Conservation (phyloP, 2,797 vertebrate species). For the Karalla daura region DNA sequence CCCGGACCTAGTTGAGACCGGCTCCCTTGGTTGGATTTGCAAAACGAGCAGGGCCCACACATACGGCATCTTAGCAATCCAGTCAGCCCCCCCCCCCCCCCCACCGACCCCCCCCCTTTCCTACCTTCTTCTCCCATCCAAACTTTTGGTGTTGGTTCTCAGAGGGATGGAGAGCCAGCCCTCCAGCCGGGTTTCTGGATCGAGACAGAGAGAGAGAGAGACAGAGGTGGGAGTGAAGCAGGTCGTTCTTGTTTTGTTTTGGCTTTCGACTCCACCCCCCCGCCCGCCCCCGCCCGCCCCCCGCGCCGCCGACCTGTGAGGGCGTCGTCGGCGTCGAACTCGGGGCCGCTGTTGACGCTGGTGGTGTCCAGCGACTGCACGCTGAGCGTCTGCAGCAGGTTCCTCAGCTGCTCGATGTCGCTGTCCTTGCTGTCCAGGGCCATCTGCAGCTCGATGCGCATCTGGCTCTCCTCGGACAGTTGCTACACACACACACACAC, state of each 20-base stretch:
- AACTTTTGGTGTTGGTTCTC: conserved; percentile 98
- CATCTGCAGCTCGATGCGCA: conserved; percentile 97
- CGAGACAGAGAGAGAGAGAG: neutral
- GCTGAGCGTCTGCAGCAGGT: conserved; percentile 90
- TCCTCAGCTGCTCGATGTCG: conserved; percentile 97
- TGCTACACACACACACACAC: conserved; percentile 81
- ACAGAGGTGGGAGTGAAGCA: neutral
- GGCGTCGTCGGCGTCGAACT: conserved; percentile 88
- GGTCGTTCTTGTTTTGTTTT: no score
- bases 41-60: no score
- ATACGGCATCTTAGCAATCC: no score
- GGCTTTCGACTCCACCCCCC: no score
- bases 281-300: no score
- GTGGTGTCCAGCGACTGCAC: conserved; percentile 92
- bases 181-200: conserved; percentile 91
- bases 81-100: no score
- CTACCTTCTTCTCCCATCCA: conserved; percentile 98
- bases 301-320: conserved; percentile 61
- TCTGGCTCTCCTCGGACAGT: conserved; percentile 96
- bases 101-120: no score
- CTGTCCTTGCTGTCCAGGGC: conserved; percentile 98
- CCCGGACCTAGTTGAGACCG: no score
- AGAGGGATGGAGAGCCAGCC: conserved; percentile 98
- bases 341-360: conserved; percentile 93
- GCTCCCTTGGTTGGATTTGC: no score